Base-by-base conservation (phyloP, 2,113 vertebrate species). In the Syrrhaptes paradoxus region DNA sequence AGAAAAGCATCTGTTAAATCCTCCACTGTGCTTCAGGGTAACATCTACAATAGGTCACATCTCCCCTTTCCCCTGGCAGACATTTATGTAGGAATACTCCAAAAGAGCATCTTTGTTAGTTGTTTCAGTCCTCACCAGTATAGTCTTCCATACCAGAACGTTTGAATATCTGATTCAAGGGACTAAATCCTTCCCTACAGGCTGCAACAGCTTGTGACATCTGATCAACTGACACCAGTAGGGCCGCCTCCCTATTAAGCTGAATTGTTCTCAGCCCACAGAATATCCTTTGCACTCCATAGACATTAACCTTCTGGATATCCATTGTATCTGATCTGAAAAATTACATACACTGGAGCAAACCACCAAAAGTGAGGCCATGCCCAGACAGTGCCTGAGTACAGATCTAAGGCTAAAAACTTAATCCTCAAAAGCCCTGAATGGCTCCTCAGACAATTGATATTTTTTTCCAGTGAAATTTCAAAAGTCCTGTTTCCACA, bases 1-100 rank as follows among this genome's bases (percentile, higher is more conserved):
- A 82, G 52, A 74, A 89, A 95, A 89, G 10, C 36, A 79, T 55
- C 61, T 58, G 58, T 65, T 76, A 95, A 95, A 85, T 85, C 36
- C 36, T 89, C 38, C 22, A 13, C 24, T 58, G 45, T 75, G 24
- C 31, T 93, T 85, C 71, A 32, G 54, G 9, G 36, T 43, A 91
- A 85, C 41, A 70, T n/a, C 28, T 49, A 85, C 26, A 82, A 34
- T 2, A 66, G 73, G n/a, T 68, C 19, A 66, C 8, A 65, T 75
- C 28, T 92, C n/a, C 14, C 4, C 31, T 87, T 95, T 92, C n/a
- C 48, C 68, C n/a, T 48, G n/a, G 36, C 21, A 87, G 62, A 72
- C n/a, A 85, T 73, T 85, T 85, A 87, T n/a, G 9, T 17, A 73
- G 7, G 29, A 75, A 75, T 91, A 87, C 72, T 89, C 41, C 29